phyloP scores from a whole-genome alignment of 2,888 invertebrate species.

The Baccha elongata region DNA sequence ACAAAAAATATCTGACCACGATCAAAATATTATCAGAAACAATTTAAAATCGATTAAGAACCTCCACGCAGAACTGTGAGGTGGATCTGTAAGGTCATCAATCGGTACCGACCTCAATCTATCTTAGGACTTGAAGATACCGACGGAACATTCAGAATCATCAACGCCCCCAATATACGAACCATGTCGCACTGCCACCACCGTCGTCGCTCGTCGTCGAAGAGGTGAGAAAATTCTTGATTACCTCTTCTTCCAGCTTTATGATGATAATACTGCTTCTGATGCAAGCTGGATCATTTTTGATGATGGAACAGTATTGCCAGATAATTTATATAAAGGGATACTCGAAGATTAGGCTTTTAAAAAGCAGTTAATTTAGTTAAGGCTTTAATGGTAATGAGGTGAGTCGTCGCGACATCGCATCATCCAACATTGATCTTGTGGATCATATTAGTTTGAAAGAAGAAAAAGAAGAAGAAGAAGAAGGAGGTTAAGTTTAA shows the following conservation, averaged over 20 bases:
- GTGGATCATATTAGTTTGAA: too few relatives aligned
- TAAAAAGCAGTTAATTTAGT: too few relatives aligned
- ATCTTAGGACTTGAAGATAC: conserved; percentile 32
- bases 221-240: conserved; percentile 74
- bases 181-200: conserved; percentile 73
- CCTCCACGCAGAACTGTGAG: conserved; percentile 44
- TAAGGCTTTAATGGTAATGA: too few relatives aligned
- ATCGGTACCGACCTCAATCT: conserved; percentile 62
- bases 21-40: conserved; percentile 80
- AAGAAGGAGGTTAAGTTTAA: too few relatives aligned
- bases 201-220: conserved; percentile 56
- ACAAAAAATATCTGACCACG: conserved; percentile 74
- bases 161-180: conserved; percentile 78
- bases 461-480: too few relatives aligned
- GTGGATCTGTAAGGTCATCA: conserved; percentile 58
- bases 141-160: conserved; percentile 79
- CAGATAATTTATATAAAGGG: conserved; percentile 9
- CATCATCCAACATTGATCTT: too few relatives aligned
- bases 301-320: conserved; percentile 2
- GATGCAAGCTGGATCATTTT: conserved; percentile 20
- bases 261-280: conserved; percentile 60
- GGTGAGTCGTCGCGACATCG: too few relatives aligned
- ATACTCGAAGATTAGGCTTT: too few relatives aligned
- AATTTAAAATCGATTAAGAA: conserved; percentile 82
- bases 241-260: conserved; percentile 66